Conservation (phyloP, 2,113 vertebrate species). For the Mesembrinibis cayennensis region DNA sequence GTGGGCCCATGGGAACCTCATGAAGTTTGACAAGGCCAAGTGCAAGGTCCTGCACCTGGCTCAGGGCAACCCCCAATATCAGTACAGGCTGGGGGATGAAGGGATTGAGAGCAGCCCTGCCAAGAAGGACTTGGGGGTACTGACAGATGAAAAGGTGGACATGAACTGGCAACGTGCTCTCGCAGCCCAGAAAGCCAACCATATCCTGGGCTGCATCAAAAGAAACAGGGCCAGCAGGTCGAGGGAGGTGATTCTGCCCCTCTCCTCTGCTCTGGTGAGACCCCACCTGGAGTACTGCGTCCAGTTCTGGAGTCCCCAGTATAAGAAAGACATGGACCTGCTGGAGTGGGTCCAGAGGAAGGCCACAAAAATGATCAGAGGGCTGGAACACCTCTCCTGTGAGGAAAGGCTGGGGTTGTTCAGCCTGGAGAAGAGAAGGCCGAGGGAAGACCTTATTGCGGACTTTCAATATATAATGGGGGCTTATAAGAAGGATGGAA, state of each 20-base stretch:
- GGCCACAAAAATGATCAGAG: background rate
- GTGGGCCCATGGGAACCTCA: rapidly evolving
- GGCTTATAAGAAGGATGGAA: background rate
- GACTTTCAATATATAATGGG: background rate
- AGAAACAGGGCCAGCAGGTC: rapidly evolving
- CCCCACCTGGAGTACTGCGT: background rate
- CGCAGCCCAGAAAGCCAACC: background rate
- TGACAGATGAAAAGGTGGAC: background rate
- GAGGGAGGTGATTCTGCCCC: background rate
- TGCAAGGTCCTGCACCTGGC: background rate
- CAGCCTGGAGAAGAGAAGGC: background rate
- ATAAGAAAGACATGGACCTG: background rate
- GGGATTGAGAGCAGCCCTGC: too few species aligned
- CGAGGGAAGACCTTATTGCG: rapidly evolving
- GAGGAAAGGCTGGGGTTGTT: background rate
- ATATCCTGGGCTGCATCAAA: background rate
- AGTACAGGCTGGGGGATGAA: background rate
- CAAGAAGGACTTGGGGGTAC: background rate
- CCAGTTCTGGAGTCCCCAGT: background rate
- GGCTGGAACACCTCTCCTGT: background rate
- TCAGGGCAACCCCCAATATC: background rate
- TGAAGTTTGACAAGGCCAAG: background rate
- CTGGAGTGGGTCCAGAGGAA: background rate
- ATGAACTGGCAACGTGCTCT: background rate
- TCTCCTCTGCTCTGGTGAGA: background rate